Percentiles rank a stretch among this genome's conserved stretches.
Conservation (phyloP, 2,113 vertebrate genomes). For the Laterallus jamaicensis region DNA sequence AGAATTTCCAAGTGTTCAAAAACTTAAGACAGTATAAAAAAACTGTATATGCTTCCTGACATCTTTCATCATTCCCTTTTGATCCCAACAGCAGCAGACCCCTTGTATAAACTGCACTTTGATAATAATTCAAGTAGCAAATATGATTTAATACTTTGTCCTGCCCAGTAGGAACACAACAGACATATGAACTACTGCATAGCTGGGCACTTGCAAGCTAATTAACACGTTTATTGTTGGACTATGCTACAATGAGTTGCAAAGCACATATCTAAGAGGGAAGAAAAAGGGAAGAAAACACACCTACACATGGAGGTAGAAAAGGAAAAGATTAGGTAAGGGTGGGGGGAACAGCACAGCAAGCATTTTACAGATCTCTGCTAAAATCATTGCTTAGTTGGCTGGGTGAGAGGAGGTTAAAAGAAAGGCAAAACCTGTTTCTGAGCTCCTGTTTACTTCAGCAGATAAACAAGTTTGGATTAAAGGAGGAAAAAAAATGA, state of each 20-base stretch:
- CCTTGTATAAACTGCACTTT: not conserved
- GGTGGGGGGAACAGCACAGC: not conserved
- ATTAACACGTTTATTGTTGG: not conserved
- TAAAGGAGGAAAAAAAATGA: slow-evolving; percentile 16
- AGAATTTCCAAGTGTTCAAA: not conserved
- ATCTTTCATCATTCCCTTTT: not conserved
- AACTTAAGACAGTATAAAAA: not conserved
- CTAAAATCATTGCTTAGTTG: slow-evolving; percentile 38
- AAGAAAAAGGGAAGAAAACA: not conserved
- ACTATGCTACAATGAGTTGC: not conserved
- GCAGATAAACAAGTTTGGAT: slow-evolving; percentile 62
- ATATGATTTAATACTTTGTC: not conserved
- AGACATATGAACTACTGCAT: not conserved
- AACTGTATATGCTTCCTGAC: not conserved
- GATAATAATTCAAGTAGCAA: not conserved
- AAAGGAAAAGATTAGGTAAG: not conserved
- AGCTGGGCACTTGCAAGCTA: not conserved
- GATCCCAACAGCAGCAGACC: not conserved
- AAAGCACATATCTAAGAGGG: not conserved
- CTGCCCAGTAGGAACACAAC: not conserved
- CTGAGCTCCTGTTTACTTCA: slow-evolving; percentile 57
- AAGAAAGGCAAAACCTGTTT: slow-evolving; percentile 51
- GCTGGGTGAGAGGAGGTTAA: slow-evolving; percentile 36
- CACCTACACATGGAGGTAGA: not conserved
- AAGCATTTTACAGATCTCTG: slow-evolving; percentile 30